Evolutionary conservation across 1,140 invertebrate genomes (phyloP).

Genomic region (Muscidifurax raptorellus): DNA sequence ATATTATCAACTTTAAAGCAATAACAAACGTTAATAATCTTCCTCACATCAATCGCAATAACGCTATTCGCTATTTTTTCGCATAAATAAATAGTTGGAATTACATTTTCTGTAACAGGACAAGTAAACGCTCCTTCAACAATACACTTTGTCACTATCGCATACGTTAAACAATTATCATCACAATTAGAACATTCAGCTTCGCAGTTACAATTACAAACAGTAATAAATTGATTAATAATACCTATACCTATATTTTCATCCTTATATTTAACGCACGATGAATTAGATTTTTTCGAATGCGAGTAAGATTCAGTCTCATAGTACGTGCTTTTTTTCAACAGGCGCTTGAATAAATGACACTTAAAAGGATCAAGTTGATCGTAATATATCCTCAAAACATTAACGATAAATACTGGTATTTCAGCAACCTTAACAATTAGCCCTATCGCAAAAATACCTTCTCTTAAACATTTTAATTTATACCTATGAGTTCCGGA

Average conservation of each 20-base stretch:
- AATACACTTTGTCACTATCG: too few relatives aligned
- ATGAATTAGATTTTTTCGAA: neutral
- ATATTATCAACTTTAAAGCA: neutral
- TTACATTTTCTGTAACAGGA: neutral
- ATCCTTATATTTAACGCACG: neutral
- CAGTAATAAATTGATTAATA: neutral
- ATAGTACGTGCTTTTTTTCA: neutral
- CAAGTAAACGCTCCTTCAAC: too few relatives aligned
- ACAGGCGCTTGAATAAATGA: neutral
- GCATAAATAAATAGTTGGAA: neutral
- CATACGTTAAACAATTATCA: too few relatives aligned
- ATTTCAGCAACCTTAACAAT: neutral
- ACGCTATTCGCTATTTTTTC: neutral
- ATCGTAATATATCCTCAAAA: neutral
- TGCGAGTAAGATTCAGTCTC: neutral
- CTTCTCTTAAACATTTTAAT: neutral
- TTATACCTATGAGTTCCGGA: neutral
- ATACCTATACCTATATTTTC: neutral
- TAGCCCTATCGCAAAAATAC: neutral
- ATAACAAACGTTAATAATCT: neutral
- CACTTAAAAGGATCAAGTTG: too few relatives aligned
- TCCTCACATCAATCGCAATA: neutral
- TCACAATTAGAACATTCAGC: too few relatives aligned
- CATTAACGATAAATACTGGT: neutral
- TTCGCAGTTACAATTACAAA: neutral